Conservation (phyloP, 2,113 vertebrate species). For the Lophotis ruficrista region DNA sequence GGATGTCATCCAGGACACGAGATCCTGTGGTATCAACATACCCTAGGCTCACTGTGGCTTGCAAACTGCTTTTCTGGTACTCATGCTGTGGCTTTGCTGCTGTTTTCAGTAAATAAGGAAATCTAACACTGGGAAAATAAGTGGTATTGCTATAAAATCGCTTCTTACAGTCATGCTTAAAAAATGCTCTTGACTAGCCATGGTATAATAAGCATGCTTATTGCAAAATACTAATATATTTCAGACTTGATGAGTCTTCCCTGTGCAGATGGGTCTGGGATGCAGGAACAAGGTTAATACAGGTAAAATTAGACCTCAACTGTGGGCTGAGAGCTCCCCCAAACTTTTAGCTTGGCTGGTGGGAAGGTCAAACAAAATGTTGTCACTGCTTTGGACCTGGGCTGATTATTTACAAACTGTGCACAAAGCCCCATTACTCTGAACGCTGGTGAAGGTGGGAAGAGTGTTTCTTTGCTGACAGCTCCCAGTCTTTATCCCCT, state of each 20-base stretch:
- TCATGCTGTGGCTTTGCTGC: background rate
- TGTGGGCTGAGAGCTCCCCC: background rate
- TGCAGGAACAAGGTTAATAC: background rate
- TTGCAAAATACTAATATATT: background rate
- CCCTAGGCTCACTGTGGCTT: background rate
- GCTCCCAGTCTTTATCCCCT: background rate
- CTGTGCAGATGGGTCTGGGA: background rate
- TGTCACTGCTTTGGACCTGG: background rate
- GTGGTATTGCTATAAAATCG: background rate
- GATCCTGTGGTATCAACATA: background rate
- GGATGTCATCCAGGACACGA: rapidly evolving
- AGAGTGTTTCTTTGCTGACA: background rate
- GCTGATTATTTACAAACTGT: background rate
- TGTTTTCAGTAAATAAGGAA: background rate
- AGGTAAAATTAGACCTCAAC: background rate
- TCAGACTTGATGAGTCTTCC: background rate
- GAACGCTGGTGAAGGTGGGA: background rate
- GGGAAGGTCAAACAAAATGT: background rate
- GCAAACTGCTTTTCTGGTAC: background rate
- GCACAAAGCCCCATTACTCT: background rate
- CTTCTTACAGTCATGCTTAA: background rate
- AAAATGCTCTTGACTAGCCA: background rate
- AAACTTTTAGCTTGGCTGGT: background rate
- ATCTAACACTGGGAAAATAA: background rate
- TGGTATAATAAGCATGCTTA: background rate